Evolutionary conservation across 2,888 invertebrate genomes (phyloP), one percentile per base, ranked within the genome.

Genomic region (Scaptomyza reducta): DNA sequence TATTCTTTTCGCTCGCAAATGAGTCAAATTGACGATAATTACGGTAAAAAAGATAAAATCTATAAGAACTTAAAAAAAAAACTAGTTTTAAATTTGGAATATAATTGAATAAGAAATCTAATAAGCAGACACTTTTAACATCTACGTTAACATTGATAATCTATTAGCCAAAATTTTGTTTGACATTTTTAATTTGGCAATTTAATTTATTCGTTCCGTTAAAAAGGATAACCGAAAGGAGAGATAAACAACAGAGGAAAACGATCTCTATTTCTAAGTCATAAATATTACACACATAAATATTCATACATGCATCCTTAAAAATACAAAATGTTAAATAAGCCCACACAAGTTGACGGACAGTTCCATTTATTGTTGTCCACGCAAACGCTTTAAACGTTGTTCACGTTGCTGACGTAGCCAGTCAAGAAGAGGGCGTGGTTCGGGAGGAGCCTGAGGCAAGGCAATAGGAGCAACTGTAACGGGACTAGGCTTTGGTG

Each of bases 401-500:
- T 50, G 4, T 16, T 40, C 40, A 16, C 40, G 38, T n/a, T 35
- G 79, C 41, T 87, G 77, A 1, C 83, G 66, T 6, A 83, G 51
- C 83, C 83, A 83, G 87, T 49, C 31, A 9, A 82, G 35, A 0
- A 69, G 49, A 25, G 71, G 68, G 0, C 65, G 77, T 1, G 53
- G 62, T 0, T 58, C 47, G 0, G 77, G 41, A 0, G 70, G 49
- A 27, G 64, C 41, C 10, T 56, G n/a, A 3, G 67, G 47, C 33
- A 56, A 27, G 3, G 45, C 33, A 1, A 62, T 6, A 9, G 86
- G 70, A 22, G 77, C 64, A 16, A 7, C 35, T 6, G 79, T 76
- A 7, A 65, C 42, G 2, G 58, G 18, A 18, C 35, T 53, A 10
- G 55, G 54, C 7, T 41, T 25, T 35, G 59, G 35, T 7, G 29